phyloP scores from a whole-genome alignment of 2,797 vertebrate species.

The Channallabes apus region DNA sequence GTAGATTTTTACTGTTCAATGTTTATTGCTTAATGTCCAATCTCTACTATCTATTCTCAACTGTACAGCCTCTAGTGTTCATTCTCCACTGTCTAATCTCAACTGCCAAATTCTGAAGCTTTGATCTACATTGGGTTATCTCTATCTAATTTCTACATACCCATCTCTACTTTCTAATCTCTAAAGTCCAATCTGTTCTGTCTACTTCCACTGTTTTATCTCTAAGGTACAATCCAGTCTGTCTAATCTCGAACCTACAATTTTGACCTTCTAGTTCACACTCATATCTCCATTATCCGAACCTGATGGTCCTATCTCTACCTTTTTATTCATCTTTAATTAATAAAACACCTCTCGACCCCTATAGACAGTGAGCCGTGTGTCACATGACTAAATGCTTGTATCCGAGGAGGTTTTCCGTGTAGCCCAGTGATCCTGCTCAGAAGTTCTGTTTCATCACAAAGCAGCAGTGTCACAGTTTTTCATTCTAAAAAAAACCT shows the following conservation, averaged over 20 bases:
- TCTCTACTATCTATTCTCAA: background rate
- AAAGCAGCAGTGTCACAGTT: background rate
- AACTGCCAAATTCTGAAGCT: background rate
- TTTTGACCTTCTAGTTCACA: background rate
- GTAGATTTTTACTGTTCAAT: background rate
- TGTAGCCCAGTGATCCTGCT: background rate
- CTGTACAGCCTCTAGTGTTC: background rate
- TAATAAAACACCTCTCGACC: background rate
- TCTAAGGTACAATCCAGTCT: background rate
- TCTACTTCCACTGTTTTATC: background rate
- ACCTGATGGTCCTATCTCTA: background rate
- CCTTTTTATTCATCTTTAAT: background rate
- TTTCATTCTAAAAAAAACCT: background rate
- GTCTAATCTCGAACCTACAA: background rate
- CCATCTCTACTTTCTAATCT: background rate
- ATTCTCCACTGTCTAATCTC: background rate
- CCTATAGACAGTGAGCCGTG: background rate
- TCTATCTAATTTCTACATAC: background rate
- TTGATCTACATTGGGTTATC: background rate
- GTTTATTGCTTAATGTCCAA: background rate
- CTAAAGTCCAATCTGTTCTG: background rate
- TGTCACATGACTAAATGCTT: background rate
- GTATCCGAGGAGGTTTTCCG: background rate
- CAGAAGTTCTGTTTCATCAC: background rate
- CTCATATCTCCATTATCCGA: background rate